These are phyloP conservation scores for Grantiella picta DNA, from an alignment of 2,113 vertebrate genomes.

Conservation along the genomic window DNA sequence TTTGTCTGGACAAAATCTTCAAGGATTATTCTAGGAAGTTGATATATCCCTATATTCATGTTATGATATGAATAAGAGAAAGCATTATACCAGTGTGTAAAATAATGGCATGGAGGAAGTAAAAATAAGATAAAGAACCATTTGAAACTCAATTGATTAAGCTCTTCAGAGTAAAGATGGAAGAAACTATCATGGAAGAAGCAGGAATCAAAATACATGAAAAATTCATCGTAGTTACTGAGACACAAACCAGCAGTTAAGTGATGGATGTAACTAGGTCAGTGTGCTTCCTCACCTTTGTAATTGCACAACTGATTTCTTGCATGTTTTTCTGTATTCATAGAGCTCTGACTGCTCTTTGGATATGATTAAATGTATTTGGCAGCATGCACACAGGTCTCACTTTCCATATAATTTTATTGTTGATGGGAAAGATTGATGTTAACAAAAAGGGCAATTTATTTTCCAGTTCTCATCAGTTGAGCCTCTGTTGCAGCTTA, in stretches of 20 bases:
- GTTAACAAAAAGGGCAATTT: background rate
- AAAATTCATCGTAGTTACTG: slow-evolving; percentile 5
- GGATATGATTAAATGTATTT: background rate
- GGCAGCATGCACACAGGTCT: background rate
- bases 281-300: background rate
- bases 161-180: background rate
- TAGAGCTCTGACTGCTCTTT: background rate
- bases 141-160: background rate
- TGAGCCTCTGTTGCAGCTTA: background rate
- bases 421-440: background rate
- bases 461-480: background rate
- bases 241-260: background rate
- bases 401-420: background rate
- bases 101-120: background rate
- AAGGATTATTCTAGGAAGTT: background rate
- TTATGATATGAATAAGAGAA: background rate
- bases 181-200: background rate
- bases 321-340: background rate
- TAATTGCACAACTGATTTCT: background rate
- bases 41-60: background rate
- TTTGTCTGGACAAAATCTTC: background rate
- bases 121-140: background rate
- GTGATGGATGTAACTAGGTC: slow-evolving; percentile 18
- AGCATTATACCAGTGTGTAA: background rate
- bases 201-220: background rate